Evolutionary conservation across 2,113 vertebrate genomes (phyloP), one percentile per base, ranked within the genome.

Genomic region (Psephotus haematonotus): DNA sequence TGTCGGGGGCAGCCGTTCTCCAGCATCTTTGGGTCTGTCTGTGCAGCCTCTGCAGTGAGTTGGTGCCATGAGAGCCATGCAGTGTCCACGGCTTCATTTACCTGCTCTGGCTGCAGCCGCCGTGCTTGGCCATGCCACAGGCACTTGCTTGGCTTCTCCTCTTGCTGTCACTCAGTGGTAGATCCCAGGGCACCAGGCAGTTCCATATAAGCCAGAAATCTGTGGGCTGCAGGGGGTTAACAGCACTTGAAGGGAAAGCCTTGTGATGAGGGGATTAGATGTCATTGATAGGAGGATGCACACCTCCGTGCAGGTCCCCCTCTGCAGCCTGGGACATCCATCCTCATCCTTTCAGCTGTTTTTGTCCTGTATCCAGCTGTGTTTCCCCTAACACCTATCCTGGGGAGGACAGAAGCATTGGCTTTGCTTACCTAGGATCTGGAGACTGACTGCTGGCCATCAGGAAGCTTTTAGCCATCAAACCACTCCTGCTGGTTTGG

Each of bases 121-220:
- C 0, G 17, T 9, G 20, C n/a, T 57, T 5, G 11, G 72, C 72
- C 8, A 1, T 33, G 37, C 23, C 24, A 10, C 1, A 0, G 27
- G 23, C 20, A 7, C 43, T 71, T 4, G 0, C 35, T 23, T 62
- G 69, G 28, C 39, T 74, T n/a, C 71, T 50, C 27, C 82, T 62
- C 24, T 29, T 10, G 2, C 44, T 41, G 7, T 18, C 11, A 0
- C 23, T 52, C 10, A 1, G 33, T 65, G 16, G 3, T 5, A 0
- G 0, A 3, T 24, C 31, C 50, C 81, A 2, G 2, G 16, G 81
- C 84, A n/a, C n/a, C 67, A 19, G 49, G n/a, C 55, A 53, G 17
- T 3, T 60, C 63, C 35, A 35, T 18, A 1, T 7, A 3, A 71
- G 25, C 37, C 76, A 52, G 64, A 22, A 55, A 27, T 14, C 43